phyloP scores from a whole-genome alignment of 2,797 vertebrate species.

The Takifugu rubripes region DNA sequence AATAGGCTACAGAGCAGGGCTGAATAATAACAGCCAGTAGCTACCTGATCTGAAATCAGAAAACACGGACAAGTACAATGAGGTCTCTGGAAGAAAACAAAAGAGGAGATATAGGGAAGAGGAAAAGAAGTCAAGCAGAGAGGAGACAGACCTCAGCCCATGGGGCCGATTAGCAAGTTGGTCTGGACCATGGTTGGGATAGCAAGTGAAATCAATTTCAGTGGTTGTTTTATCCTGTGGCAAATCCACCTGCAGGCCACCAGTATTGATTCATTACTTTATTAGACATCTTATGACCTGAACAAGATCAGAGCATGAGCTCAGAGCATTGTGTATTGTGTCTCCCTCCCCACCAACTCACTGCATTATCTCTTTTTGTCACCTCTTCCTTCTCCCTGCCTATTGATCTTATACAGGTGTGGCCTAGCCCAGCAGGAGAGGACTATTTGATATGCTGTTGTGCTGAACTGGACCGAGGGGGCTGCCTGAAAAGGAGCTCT shows the following conservation, averaged over 20 bases:
- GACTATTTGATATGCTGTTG: slow-evolving; percentile 74
- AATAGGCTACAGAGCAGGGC: slow-evolving; percentile 33
- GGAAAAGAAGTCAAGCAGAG: slow-evolving; percentile 52
- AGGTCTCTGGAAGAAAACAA: slow-evolving; percentile 25
- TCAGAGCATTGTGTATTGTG: slow-evolving; percentile 6
- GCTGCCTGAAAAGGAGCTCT: slow-evolving; percentile 79
- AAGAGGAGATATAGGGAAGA: slow-evolving; percentile 29
- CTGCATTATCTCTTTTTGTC: slow-evolving; percentile 15
- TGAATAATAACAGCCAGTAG: slow-evolving; percentile 35
- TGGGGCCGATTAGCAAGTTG: slow-evolving; percentile 24
- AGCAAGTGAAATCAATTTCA: slow-evolving; percentile 16
- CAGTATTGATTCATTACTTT: slow-evolving; percentile 8
- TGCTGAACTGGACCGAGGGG: slow-evolving; percentile 70
- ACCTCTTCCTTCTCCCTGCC: slow-evolving; percentile 26
- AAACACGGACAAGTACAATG: slow-evolving; percentile 41
- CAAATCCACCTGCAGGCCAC: slow-evolving; percentile 35
- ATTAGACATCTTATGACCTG: slow-evolving; percentile 44
- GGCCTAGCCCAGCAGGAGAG: slow-evolving; percentile 73
- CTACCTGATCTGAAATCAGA: slow-evolving; percentile 48
- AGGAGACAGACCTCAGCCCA: slow-evolving; percentile 42
- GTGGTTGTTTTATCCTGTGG: slow-evolving; percentile 11
- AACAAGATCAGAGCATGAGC: slow-evolving; percentile 19
- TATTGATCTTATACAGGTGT: slow-evolving; percentile 50
- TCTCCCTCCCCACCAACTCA: slow-evolving; percentile 4
- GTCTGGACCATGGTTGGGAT: slow-evolving; percentile 21